Evolutionary conservation across 2,797 vertebrate genomes (phyloP).

Genomic region (Ptychadena robeensis): DNA sequence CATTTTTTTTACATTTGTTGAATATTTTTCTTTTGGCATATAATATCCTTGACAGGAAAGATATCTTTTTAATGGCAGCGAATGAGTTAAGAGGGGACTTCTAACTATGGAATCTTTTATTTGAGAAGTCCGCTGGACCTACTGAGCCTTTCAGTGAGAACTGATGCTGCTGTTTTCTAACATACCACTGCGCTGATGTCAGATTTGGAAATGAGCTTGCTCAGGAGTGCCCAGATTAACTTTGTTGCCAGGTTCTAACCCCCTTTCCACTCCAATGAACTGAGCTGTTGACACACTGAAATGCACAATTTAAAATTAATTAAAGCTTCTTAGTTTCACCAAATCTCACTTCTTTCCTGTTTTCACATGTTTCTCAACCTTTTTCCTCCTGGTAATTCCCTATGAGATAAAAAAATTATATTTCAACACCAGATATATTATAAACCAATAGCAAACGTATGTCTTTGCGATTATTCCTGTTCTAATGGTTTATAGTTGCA

Average conservation of each 20-base stretch:
- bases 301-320: conserved; percentile 99
- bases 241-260: conserved; percentile 90
- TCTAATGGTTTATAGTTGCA: conserved; percentile 18
- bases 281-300: conserved; percentile 89
- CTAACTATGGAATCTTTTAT: conserved; percentile 16
- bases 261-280: conserved; percentile 90
- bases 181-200: conserved; percentile 91
- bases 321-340: conserved; percentile 88
- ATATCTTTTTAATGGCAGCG: neutral
- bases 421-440: conserved; percentile 11
- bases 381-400: conserved; percentile 18
- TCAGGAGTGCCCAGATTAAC: conserved; percentile 86
- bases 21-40: neutral
- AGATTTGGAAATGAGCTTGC: conserved; percentile 87
- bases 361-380: conserved; percentile 21
- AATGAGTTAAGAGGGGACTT: neutral
- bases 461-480: neutral
- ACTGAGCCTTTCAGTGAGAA: conserved; percentile 63
- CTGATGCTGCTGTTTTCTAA: conserved; percentile 74
- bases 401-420: neutral
- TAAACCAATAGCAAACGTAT: conserved; percentile 37
- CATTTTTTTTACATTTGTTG: neutral
- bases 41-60: neutral
- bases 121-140: conserved; percentile 25
- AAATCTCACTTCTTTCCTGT: conserved; percentile 74